These are phyloP conservation scores for Delphinapterus leucas DNA, from an alignment of 2,113 vertebrate species.

Conservation along the genomic window DNA sequence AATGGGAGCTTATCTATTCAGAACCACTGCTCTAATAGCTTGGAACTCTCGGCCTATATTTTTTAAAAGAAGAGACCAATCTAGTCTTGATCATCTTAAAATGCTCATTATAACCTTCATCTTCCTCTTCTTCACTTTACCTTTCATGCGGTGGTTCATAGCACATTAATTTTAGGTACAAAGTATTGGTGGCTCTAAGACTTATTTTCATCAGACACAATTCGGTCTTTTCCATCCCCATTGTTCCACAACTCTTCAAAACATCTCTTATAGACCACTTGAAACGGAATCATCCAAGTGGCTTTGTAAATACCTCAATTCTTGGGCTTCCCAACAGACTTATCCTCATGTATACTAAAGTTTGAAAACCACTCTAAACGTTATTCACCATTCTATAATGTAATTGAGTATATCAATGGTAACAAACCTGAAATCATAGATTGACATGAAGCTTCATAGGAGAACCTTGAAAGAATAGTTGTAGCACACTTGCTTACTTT, in stretches of 20 bases:
- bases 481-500: not conserved
- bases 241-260: not conserved
- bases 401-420: not conserved
- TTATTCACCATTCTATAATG: not conserved
- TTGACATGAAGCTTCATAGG: not conserved
- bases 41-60: not conserved
- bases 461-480: not conserved
- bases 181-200: not conserved
- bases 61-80: not conserved
- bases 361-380: not conserved
- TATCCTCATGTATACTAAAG: not conserved
- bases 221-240: not conserved
- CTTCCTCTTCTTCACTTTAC: not conserved
- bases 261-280: not conserved
- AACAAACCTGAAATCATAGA: not conserved
- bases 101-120: not conserved
- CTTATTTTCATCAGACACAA: not conserved
- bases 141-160: not conserved
- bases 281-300: not conserved
- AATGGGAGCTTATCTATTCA: not conserved
- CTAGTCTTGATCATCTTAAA: not conserved
- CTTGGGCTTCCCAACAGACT: not conserved
- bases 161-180: not conserved
- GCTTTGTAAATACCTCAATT: not conserved
- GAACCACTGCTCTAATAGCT: not conserved